A percentile compares a stretch with the other conserved stretches of the same genome.
Conservation (phyloP, 1,140 invertebrate genomes). For the Ephestia elutella region DNA sequence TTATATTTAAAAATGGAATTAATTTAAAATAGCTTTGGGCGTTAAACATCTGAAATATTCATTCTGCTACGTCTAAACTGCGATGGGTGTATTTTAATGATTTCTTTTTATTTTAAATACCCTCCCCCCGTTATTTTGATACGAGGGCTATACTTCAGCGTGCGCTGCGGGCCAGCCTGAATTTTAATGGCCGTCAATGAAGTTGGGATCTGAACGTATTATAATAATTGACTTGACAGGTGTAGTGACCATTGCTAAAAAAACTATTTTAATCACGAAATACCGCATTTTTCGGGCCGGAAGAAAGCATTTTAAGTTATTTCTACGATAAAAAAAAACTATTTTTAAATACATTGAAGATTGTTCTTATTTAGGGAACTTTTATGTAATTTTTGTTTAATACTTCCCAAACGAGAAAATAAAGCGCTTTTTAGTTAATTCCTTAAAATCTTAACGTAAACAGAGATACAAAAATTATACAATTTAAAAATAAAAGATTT, state of each 20-base stretch:
- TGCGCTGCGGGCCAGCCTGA: background rate
- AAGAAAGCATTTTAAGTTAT: too few species aligned
- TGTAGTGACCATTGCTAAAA: background rate
- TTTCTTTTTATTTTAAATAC: conserved; percentile 8
- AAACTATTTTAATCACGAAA: background rate
- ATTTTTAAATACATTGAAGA: too few species aligned
- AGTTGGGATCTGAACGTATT: conserved; percentile 1
- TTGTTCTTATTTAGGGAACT: too few species aligned
- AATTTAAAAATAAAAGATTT: too few species aligned
- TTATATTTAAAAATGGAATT: background rate
- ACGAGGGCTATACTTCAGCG: background rate
- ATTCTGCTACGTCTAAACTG: background rate
- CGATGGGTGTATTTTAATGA: conserved; percentile 1
- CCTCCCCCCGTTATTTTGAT: conserved; percentile 1
- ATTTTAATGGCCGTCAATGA: conserved; percentile 11
- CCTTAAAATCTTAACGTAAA: too few species aligned
- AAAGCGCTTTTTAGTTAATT: too few species aligned
- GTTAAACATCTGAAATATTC: background rate
- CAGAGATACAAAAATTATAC: too few species aligned
- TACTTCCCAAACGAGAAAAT: too few species aligned
- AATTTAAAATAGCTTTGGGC: background rate
- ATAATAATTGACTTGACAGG: conserved; percentile 1
- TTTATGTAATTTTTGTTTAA: too few species aligned
- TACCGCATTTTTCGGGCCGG: background rate
- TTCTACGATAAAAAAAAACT: too few species aligned